These are phyloP conservation scores for Yponomeuta cagnagella DNA, from an alignment of 2,888 invertebrate species.

Conservation along the genomic window DNA sequence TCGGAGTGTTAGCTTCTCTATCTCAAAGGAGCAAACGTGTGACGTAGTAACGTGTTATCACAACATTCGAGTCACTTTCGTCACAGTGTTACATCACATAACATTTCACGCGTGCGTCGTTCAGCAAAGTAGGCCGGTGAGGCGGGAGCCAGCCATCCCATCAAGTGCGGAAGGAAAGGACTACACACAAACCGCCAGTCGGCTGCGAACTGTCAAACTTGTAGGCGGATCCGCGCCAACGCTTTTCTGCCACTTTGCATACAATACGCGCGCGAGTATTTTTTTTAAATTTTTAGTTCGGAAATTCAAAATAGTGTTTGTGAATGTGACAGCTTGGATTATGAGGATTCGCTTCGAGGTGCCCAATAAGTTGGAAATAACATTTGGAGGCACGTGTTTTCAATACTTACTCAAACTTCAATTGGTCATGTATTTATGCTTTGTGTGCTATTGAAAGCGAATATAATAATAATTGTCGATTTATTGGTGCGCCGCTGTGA, in stretches of 20 bases:
- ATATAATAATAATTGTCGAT: neutral
- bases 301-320: neutral
- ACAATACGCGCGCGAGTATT: neutral
- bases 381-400: slow-evolving; percentile 50
- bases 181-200: slow-evolving; percentile 21
- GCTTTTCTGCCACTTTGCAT: neutral
- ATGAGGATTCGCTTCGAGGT: slow-evolving; percentile 71
- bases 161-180: slow-evolving; percentile 58
- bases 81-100: slow-evolving; percentile 64
- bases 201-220: slow-evolving; percentile 8
- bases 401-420: neutral
- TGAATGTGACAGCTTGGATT: neutral
- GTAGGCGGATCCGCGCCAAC: slow-evolving; percentile 2
- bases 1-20: slow-evolving; percentile 22
- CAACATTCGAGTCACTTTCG: slow-evolving; percentile 45
- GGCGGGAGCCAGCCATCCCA: slow-evolving; percentile 61
- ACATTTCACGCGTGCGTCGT: slow-evolving; percentile 35
- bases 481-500: neutral
- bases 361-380: slow-evolving; percentile 71
- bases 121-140: slow-evolving; percentile 60
- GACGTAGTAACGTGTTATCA: slow-evolving; percentile 49
- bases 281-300: neutral
- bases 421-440: neutral
- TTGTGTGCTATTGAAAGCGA: neutral
- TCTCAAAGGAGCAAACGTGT: neutral